phyloP scores from a whole-genome alignment of 2,113 vertebrate genomes.

The Coregonus clupeaformis region DNA sequence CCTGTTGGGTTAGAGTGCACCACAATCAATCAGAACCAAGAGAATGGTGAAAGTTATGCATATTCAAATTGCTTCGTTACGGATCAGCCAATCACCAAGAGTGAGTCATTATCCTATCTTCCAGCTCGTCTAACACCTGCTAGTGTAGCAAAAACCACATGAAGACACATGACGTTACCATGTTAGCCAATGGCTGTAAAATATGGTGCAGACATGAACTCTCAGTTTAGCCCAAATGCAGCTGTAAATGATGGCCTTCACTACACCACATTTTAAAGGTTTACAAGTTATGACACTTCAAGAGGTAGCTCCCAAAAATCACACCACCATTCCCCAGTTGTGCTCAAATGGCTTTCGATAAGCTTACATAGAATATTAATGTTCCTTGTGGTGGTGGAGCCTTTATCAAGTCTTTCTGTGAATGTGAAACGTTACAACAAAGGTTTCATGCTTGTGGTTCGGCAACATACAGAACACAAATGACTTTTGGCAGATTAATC shows the following conservation, averaged over 20 bases:
- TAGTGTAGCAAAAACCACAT: slow-evolving; percentile 16
- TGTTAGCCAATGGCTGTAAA: slow-evolving; percentile 32
- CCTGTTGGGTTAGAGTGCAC: slow-evolving; percentile 67
- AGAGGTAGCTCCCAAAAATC: slow-evolving; percentile 30
- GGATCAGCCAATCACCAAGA: slow-evolving; percentile 51
- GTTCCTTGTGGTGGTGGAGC: slow-evolving; percentile 53
- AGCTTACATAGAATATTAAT: slow-evolving; percentile 71
- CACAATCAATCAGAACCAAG: slow-evolving; percentile 22
- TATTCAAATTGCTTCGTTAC: slow-evolving; percentile 5
- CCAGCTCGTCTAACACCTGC: slow-evolving; percentile 18
- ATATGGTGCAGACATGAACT: slow-evolving; percentile 39
- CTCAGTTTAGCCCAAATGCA: neutral
- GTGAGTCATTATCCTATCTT: neutral
- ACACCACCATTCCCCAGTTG: slow-evolving; percentile 30
- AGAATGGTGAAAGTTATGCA: neutral
- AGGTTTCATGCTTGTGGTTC: neutral
- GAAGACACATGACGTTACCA: too few species aligned
- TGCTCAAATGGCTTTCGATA: slow-evolving; percentile 29
- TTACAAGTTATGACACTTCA: neutral
- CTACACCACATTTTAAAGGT: slow-evolving; percentile 62
- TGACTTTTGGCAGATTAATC: neutral
- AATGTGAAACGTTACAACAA: slow-evolving; percentile 71
- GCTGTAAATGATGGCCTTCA: neutral
- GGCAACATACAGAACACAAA: too few species aligned
- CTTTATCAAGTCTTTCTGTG: slow-evolving; percentile 76